Evolutionary conservation across 2,797 vertebrate species (phyloP), one percentile per base, ranked within the genome.

Genomic region (Notamacropus eugenii): DNA sequence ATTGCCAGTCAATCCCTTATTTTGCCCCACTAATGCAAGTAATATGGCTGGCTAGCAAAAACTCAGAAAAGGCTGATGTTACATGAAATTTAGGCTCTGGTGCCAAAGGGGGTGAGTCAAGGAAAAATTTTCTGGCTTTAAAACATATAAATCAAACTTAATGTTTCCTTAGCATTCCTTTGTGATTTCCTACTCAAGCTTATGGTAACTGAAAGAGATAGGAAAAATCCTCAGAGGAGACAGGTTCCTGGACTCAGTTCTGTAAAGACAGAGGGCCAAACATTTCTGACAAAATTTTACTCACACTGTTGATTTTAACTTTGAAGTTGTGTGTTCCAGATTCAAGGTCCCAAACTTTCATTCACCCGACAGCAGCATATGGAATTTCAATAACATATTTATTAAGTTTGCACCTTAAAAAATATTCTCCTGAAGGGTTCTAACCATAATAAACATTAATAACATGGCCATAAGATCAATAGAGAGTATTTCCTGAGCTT

Each of bases 51-150:
- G 97, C 93, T 95, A 97, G 91, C 62, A 94, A 93, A 97, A 95
- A 90, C 96, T 94, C 96, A 97, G 93, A 67, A 82, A 91, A 96
- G 93, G 96, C 92, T 95, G 97, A 96, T 97, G 97, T 94, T 97
- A 97, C 90, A 92, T 1, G 27, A 55, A 97, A 97, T 95, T 95
- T 96, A 96, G 57, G 90, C 9, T 96, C 27, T 29, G 50, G 93
- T 96, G 97, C 97, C 97, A 98, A 97, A 82, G 82, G 95, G 74
- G 90, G 90, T 93, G 97, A 97, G 96, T 96, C 97, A 93, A 96
- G 97, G 94, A 96, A 97, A 98, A 96, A 95, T 97, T 95, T 97
- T 91, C 96, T 97, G 97, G 90, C 59, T 98, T 97, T 98, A 96
- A 98, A 98, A 96, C 93, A 67, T 46, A 11, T 91, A 97, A 96